Evolutionary conservation across 2,888 invertebrate species (phyloP).

Genomic region (Ommatoiulus sabulosus): DNA sequence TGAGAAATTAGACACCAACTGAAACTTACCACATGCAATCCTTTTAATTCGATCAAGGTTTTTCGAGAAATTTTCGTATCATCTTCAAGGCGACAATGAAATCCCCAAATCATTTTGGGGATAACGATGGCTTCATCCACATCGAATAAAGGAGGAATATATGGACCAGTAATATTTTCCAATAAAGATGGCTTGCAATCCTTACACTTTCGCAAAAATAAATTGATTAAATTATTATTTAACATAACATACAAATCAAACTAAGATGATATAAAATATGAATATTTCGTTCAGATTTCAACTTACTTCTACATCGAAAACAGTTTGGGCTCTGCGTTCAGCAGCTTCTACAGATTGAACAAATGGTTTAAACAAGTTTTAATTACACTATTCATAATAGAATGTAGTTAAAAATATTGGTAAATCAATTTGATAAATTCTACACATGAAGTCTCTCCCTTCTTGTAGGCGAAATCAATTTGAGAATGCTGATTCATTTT

Average conservation of each 20-base stretch:
- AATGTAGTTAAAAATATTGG: too few relatives aligned
- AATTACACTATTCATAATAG: too few relatives aligned
- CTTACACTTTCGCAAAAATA: conserved; percentile 42
- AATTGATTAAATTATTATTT: background rate
- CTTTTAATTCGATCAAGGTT: conserved; percentile 64
- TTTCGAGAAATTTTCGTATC: conserved; percentile 63
- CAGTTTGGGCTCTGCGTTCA: conserved; percentile 62
- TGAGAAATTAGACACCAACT: background rate
- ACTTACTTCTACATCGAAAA: conserved; percentile 63
- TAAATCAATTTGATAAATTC: background rate
- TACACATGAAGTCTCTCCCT: background rate
- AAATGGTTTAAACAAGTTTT: background rate
- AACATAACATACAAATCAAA: background rate
- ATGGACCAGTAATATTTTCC: conserved; percentile 57
- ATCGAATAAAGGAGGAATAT: conserved; percentile 61
- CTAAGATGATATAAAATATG: too few relatives aligned
- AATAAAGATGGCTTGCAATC: conserved; percentile 53
- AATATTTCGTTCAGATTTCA: background rate
- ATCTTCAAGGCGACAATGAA: conserved; percentile 64
- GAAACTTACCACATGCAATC: conserved; percentile 64
- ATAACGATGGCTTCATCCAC: conserved; percentile 63
- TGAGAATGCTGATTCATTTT: too few relatives aligned
- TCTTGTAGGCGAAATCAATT: too few relatives aligned
- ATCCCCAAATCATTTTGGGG: conserved; percentile 64
- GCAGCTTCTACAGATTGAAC: conserved; percentile 62